Conservation (phyloP, 2,797 vertebrate genomes). For the Epinephelus malabaricus region DNA sequence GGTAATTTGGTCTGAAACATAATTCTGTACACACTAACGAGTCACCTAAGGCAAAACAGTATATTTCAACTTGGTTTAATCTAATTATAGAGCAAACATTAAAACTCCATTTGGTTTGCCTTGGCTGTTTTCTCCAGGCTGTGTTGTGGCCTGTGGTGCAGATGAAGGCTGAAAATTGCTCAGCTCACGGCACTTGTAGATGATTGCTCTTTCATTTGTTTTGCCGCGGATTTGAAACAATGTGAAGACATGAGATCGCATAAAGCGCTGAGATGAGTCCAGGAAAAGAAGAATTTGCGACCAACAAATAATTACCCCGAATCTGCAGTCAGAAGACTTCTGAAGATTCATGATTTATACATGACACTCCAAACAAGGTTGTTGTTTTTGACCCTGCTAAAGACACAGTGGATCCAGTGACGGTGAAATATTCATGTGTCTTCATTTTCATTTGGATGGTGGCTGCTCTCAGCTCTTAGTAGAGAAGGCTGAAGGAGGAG, state of each 20-base stretch:
- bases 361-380: constrained; percentile 30
- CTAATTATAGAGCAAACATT: constrained; percentile 83
- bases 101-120: constrained; percentile 71
- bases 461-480: constrained; percentile 7
- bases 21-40: constrained; percentile 80
- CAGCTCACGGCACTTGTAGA: constrained; percentile 27
- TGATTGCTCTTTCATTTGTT: constrained; percentile 39
- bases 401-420: constrained; percentile 24
- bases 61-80: constrained; percentile 75
- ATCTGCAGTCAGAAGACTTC: constrained; percentile 21
- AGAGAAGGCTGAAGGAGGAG: neutral
- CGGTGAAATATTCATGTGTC: constrained; percentile 40
- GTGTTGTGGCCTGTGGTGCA: constrained; percentile 31
- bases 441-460: constrained; percentile 38
- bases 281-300: neutral
- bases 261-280: neutral
- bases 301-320: constrained; percentile 30
- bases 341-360: constrained; percentile 43
- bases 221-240: constrained; percentile 26
- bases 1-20: constrained; percentile 79
- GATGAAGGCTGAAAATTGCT: constrained; percentile 20
- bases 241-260: neutral
- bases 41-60: constrained; percentile 79
- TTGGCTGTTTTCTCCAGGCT: constrained; percentile 33
- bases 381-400: constrained; percentile 40